Base-by-base conservation (phyloP, 2,888 invertebrate species). In the Drosophila prolongata region DNA sequence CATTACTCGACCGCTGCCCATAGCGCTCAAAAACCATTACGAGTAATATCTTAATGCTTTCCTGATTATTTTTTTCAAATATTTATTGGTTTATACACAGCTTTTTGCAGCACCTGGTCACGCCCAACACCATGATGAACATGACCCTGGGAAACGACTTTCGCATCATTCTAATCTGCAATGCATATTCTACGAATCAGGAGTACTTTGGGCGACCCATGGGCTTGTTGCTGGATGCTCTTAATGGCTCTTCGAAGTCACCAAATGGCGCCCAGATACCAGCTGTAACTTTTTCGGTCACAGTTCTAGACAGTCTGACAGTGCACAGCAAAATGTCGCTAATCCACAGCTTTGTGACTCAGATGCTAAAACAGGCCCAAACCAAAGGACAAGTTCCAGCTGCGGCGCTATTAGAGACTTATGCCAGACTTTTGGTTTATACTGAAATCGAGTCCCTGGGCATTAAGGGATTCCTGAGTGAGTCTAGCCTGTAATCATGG, bases 391-490 rank as follows among this genome's bases (percentile, higher is more conserved):
- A 95, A 58, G 94, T 96, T 90, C 96, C 97, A 0, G 96, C 98
- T 0, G 98, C 98, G 0, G 98, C 98, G 0, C 93, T 98, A 1
- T 97, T 99, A 0, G 98, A 99, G 93, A 99, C 98, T 0, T 99
- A 98, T 93, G 97, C 98, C 66, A 94, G 98, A 55, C 93, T 99
- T 14, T 93, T 99, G 56, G 98, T 98, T 0, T 99, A 99, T 90
- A 98, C 98, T 9, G 99, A 99, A 93, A 98, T 98, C 59, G 99
- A 99, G 92, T 97, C 98, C 14, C 93, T 99, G 54, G 98, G 99
- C 35, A 98, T 99, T 73, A 99, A 99, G 93, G 98, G 98, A 57
- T 98, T 98, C 91, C 96, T 98, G 80, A 96, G 97, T 96, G 92
- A 76, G 89, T 40, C 6, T 3, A 30, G 10, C 10, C 14, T 9